Base-by-base conservation (phyloP, 2,113 vertebrate species). In the Syrrhaptes paradoxus region DNA sequence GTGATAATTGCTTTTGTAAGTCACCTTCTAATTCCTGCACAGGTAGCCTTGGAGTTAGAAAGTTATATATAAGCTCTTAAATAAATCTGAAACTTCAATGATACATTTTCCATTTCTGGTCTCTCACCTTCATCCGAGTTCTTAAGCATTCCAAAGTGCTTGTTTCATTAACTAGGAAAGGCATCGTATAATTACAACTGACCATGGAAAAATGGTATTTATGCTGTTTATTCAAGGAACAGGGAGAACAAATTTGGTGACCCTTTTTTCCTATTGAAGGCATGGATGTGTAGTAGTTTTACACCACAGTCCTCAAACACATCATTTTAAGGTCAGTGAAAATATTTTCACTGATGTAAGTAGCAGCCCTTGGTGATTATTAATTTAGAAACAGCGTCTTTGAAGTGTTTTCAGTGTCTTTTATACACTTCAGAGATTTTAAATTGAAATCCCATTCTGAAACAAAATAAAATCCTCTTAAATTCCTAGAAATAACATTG, bases 1-100 rank as follows among this genome's bases (percentile, higher is more conserved):
- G 70, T 87, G 72, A 63, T 95, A 94, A 95, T 96, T 97, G 76
- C 89, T 92, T 95, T 49, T 90, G 43, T 91, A 97, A 97, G 87
- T 93, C 85, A 91, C 92, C 89, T 87, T 93, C 91, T 94, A 81
- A 85, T 96, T 97, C 79, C 74, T 75, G 74, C 67, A 94, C 82
- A 94, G 45, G 73, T 95, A 96, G 96, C 73, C 67, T 96, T 94
- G 1, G 0, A 93, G 76, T 93, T 90, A 90, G 70, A 71, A 96
- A 97, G 83, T 96, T 97, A 74, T 67, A 75, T 77, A 15, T 72
- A 93, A 95, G 76, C 93, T 95, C 79, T 93, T 74, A 95, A 94
- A 82, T 80, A 85, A 93, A 90, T 95, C 25, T 95, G 80, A 91
- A 95, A 90, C 38, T 70, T 93, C 51, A 68, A 0, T 73, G 32